Evolutionary conservation across 2,113 vertebrate species (phyloP).

Genomic region (Colinus virginianus): DNA sequence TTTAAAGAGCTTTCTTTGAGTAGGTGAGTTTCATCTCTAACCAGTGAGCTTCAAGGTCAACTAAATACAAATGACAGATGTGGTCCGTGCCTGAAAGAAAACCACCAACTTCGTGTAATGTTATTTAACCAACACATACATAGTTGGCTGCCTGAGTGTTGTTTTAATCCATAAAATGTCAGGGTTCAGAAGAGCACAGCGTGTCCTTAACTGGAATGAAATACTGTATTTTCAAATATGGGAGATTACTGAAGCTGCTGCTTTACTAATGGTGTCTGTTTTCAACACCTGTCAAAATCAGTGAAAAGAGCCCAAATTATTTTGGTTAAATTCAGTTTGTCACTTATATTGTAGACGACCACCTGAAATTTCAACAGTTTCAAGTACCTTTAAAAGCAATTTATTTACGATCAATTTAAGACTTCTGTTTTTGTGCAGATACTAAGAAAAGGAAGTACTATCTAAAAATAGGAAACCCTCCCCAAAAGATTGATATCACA

Average conservation of each 20-base stretch:
- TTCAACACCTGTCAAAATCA: neutral
- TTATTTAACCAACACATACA: neutral
- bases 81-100: neutral
- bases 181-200: neutral
- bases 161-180: neutral
- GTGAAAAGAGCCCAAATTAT: neutral
- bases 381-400: neutral
- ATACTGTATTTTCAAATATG: neutral
- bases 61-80: conserved; percentile 53
- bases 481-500: neutral
- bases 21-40: conserved; percentile 59
- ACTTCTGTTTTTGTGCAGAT: neutral
- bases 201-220: neutral
- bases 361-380: neutral
- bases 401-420: neutral
- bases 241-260: neutral
- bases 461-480: neutral
- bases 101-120: neutral
- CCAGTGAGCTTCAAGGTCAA: conserved; percentile 76
- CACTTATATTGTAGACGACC: neutral
- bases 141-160: neutral
- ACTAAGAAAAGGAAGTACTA: neutral
- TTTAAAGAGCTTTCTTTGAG: conserved; percentile 75
- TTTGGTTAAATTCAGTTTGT: neutral
- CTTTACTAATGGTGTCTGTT: neutral